These are phyloP conservation scores for Hydractinia echinata DNA, from an alignment of 30 jellyfish, hydroid and myxozoan genomes.

Conservation along the genomic window DNA sequence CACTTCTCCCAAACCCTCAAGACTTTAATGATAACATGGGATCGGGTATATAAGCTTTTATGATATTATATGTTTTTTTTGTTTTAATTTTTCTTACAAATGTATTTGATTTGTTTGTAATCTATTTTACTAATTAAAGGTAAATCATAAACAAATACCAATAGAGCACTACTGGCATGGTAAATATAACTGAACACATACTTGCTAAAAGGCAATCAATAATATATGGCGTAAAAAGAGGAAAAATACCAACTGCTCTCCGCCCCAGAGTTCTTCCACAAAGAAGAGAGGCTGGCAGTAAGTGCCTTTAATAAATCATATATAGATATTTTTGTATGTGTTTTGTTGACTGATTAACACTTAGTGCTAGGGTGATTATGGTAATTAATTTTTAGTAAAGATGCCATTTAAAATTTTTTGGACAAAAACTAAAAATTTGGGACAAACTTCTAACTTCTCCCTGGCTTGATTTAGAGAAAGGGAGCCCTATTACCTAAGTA, in stretches of 20 bases:
- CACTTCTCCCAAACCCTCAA: too few relatives aligned
- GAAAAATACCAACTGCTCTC: constrained; percentile 72
- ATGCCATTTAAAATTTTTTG: background rate
- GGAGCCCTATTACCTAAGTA: too few relatives aligned
- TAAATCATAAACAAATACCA: too few relatives aligned
- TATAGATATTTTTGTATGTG: background rate
- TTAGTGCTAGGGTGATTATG: background rate
- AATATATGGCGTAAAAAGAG: constrained; percentile 95
- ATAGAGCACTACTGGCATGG: constrained; percentile 16
- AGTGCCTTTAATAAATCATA: constrained; percentile 12
- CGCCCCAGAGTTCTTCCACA: constrained; percentile 73
- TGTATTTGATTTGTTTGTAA: too few relatives aligned
- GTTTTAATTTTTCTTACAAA: too few relatives aligned
- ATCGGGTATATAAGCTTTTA: too few relatives aligned
- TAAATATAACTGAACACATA: constrained; percentile 40
- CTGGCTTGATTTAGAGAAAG: too few relatives aligned
- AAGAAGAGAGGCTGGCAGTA: constrained; percentile 74
- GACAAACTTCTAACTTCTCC: too few relatives aligned
- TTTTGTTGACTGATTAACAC: background rate
- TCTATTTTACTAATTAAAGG: too few relatives aligned
- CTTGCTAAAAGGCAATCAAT: constrained; percentile 74
- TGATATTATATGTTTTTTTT: too few relatives aligned
- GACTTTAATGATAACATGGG: too few relatives aligned
- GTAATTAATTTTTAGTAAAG: background rate
- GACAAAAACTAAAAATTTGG: background rate